Evolutionary conservation across 2,113 vertebrate species (phyloP), one percentile per base, ranked within the genome.

Genomic region (Oreochromis tanganicae): DNA sequence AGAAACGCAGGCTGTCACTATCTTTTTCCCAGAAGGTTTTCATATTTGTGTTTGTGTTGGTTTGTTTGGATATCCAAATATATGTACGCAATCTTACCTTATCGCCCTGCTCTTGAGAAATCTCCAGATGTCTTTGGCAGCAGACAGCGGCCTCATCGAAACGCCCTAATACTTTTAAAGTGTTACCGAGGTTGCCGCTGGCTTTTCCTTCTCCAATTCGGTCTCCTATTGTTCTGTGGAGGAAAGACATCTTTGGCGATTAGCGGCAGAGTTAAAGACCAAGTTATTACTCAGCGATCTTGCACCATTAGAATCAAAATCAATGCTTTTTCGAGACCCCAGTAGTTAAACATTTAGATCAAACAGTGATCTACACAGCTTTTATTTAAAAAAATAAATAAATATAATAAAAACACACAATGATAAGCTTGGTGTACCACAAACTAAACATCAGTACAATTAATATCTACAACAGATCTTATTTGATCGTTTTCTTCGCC

Each of bases 161-260:
- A 82, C 97, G 98, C 9, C 97, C 98, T 5, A 99, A 95, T 12
- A 98, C 97, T 92, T 99, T 99, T 50, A 99, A 90, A 0, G 99
- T 99, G 86, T 99, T 99, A 17, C 99, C 98, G 0, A 99, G 97
- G 95, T 99, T 99, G 7, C 99, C 98, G 0, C 98, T 99, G 80
- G 99, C 99, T 88, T 99, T 99, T 46, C 97, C 99, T 83, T 99
- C 98, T 84, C 98, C 98, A 14, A 98, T 98, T 57, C 97, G 96
- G 95, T 99, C 99, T 21, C 98, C 98, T 4, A 99, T 99, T 54
- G 98, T 98, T 92, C 99, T 99, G 80, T 24, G 66, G 82, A 89
- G 50, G 4, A 55, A 48, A 75, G 3, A 66, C 9, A 52, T 36
- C 6, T n/a, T 14, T 80, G 13, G 13, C 6, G 5, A 78, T 84